phyloP scores from a whole-genome alignment of 2,888 invertebrate genomes.

The Lysandra coridon region DNA sequence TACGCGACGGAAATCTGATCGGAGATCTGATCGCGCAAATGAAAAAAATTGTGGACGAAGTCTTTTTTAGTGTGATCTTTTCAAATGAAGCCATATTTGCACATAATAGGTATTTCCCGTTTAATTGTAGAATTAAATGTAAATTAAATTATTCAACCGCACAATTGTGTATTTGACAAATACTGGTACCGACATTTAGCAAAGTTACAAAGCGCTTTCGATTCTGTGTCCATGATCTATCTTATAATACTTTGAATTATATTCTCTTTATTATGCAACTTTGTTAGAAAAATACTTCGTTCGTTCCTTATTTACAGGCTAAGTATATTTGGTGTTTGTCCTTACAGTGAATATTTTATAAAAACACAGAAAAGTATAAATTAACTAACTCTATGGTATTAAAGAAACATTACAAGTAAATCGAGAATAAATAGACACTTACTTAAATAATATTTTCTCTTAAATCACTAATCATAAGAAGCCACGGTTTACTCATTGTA shows the following conservation, averaged over 20 bases:
- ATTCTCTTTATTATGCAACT: background rate
- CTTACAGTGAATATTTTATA: slow-evolving; percentile 30
- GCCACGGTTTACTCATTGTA: slow-evolving; percentile 13
- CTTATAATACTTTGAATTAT: background rate
- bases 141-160: background rate
- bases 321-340: slow-evolving; percentile 29
- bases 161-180: background rate
- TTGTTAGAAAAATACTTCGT: background rate
- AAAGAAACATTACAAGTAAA: background rate
- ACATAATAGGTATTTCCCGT: background rate
- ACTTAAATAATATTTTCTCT: background rate
- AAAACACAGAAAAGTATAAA: background rate
- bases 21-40: too few species aligned
- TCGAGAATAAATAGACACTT: slow-evolving; percentile 8
- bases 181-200: background rate
- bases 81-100: background rate
- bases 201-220: background rate
- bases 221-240: background rate
- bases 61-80: background rate
- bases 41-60: too few species aligned
- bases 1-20: too few species aligned
- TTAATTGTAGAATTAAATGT: background rate
- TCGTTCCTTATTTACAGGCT: slow-evolving; percentile 11
- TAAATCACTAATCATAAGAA: slow-evolving; percentile 21
- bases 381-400: background rate